Evolutionary conservation across 2,797 vertebrate genomes (phyloP), one percentile per base, ranked within the genome.

Genomic region (Molossus alvarezi): DNA sequence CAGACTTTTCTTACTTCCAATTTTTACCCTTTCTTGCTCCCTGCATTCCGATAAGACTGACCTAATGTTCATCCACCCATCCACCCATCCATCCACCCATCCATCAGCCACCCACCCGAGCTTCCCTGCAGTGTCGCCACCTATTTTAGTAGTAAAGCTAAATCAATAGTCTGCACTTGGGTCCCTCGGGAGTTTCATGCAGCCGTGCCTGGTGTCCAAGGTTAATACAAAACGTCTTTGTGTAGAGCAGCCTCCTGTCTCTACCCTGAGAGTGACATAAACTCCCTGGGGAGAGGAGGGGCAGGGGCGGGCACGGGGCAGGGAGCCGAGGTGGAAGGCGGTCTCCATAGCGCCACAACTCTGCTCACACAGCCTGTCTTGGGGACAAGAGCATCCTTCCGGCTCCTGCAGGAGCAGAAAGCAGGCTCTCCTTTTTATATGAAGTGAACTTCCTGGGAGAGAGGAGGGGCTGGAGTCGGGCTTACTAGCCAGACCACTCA

Each of bases 281-380:
- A 60, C 29, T 85, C 73, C 57, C 45, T 71, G 45, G 45, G 92
- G 86, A 84, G 88, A 94, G 65, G 87, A 80, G 73, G 51, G 45
- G 72, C 12, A 45, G 58, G 57, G n/a, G 55, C 9, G 81, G 75
- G 37, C 37, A 27, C 13, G 15, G 18, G 21, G 14, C 55, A 91
- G 41, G 86, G 90, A 94, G 83, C 25, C 0, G 0, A 88, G 55
- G 57, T 77, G 10, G 69, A 92, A 94, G 76, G 11, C 82, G n/a
- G 20, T 21, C 37, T 96, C 75, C n/a, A 12, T 7, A 58, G 80
- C 65, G 55, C 75, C 60, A 89, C 79, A 71, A 25, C 23, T 94
- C 85, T 92, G 71, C 65, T 92, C 94, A 67, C 55, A 94, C 83
- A 80, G 91, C 79, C 71, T 86, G 76, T 77, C 80, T 76, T 77